Evolutionary conservation across 2,797 vertebrate species (phyloP).

Genomic region (Xerus rutilus): DNA sequence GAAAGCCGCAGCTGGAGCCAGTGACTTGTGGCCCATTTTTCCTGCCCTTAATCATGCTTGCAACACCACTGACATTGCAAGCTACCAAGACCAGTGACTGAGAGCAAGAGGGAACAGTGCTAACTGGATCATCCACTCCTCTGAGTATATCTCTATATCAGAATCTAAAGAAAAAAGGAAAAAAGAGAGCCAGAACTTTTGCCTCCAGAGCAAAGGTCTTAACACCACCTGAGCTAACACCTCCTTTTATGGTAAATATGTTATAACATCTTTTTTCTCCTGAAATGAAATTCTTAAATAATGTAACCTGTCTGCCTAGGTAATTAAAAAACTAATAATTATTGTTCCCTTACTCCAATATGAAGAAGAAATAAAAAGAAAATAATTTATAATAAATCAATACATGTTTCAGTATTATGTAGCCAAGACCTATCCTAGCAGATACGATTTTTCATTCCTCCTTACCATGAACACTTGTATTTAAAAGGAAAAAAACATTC

Average conservation of each 20-base stretch:
- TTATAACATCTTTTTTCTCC: neutral
- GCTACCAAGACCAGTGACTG: neutral
- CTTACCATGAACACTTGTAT: neutral
- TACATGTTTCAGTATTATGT: neutral
- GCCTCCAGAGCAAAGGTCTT: neutral
- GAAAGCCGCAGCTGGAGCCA: neutral
- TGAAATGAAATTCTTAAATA: conserved; percentile 19
- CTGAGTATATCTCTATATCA: neutral
- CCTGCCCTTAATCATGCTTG: rapidly evolving
- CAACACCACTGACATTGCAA: neutral
- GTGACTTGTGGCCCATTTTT: neutral
- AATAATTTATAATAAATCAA: conserved; percentile 9
- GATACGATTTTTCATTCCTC: neutral
- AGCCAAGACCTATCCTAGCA: neutral
- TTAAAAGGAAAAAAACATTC: conserved; percentile 22
- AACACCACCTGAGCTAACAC: no score
- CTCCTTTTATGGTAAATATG: neutral
- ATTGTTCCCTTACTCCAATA: neutral
- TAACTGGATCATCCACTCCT: neutral
- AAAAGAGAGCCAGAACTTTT: neutral
- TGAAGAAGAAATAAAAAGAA: conserved; percentile 38
- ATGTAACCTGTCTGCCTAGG: neutral
- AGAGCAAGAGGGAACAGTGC: neutral
- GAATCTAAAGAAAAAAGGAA: neutral
- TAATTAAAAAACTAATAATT: neutral